Conservation (phyloP, 2,888 invertebrate genomes). For the Pristionchus maxplancki region DNA sequence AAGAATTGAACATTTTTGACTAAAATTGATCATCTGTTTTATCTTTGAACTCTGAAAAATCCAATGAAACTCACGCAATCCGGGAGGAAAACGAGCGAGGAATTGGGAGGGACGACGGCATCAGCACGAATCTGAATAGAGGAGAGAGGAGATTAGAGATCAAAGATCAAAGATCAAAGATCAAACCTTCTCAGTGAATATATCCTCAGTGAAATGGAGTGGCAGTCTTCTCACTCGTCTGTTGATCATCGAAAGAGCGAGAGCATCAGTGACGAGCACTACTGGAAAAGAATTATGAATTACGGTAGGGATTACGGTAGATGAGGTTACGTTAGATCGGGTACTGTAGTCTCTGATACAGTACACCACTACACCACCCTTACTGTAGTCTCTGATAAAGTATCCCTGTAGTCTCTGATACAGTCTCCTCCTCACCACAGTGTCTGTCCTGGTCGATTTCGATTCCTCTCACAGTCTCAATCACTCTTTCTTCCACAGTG, state of each 20-base stretch:
- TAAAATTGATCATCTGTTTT: background rate
- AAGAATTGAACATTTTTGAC: background rate
- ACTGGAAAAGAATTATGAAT: background rate
- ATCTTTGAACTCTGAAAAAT: background rate
- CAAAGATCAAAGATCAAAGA: background rate
- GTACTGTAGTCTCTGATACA: background rate
- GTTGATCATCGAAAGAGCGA: slow-evolving; percentile 41
- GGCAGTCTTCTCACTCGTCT: slow-evolving; percentile 34
- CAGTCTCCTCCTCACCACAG: background rate
- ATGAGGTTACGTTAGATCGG: no score
- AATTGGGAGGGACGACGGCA: background rate
- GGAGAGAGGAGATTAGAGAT: no score
- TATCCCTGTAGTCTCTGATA: no score
- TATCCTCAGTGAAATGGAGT: slow-evolving; percentile 32
- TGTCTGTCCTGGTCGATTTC: background rate
- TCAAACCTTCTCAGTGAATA: slow-evolving; percentile 35
- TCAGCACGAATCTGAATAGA: slow-evolving; percentile 35
- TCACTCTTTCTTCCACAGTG: slow-evolving; percentile 1
- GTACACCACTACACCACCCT: background rate
- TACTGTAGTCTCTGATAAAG: background rate
- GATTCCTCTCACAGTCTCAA: slow-evolving; percentile 36
- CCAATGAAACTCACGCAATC: background rate
- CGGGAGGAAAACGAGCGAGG: slow-evolving; percentile 19
- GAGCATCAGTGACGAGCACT: background rate
- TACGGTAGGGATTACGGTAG: background rate